Evolutionary conservation across 2,888 invertebrate genomes (phyloP), one percentile per base, ranked within the genome.

Genomic region (Polydrusus tereticollis): DNA sequence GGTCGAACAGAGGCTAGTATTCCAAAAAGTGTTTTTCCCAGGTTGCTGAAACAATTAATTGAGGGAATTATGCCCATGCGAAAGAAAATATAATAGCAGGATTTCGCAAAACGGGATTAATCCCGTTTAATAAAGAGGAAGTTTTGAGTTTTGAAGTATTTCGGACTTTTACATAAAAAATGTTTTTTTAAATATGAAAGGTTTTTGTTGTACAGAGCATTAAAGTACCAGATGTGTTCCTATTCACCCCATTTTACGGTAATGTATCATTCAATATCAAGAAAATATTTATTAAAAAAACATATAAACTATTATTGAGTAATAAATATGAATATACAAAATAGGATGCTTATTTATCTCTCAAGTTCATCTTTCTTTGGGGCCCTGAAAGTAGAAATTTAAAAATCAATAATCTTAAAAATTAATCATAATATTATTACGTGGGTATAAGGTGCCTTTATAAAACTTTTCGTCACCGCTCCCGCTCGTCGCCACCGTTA

Each of bases 91-190:
- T 38, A 12, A 38, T 38, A n/a, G 8, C 38, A 38, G 38, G 38
- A 38, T 38, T 38, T 38, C 8, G 38, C 8, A 38, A n/a, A n/a
- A n/a, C 38, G 8, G 38, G 38, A 38, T n/a, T 38, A 7, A 38
- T 38, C 38, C 38, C 38, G 8, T n/a, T 38, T 2, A 38, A 38
- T 38, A 38, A 38, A 38, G 38, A 38, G n/a, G 38, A 38, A n/a
- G 38, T 38, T 38, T 38, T 38, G n/a, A 38, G n/a, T 12, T 18
- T 36, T 58, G 2, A 58, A 58, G 5, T 58, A 58, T 21, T 57
- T 57, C 57, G 58, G 58, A 58, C 36, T 58, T 58, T 58, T 58
- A 16, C 58, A 58, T 58, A 58, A 58, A 58, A 58, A 58, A 58
- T 16, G 33, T 33, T 58, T 58, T 58, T 58, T 33, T 29, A 58